These are phyloP conservation scores for Noctua janthe DNA, from an alignment of 2,888 invertebrate genomes.

Conservation along the genomic window DNA sequence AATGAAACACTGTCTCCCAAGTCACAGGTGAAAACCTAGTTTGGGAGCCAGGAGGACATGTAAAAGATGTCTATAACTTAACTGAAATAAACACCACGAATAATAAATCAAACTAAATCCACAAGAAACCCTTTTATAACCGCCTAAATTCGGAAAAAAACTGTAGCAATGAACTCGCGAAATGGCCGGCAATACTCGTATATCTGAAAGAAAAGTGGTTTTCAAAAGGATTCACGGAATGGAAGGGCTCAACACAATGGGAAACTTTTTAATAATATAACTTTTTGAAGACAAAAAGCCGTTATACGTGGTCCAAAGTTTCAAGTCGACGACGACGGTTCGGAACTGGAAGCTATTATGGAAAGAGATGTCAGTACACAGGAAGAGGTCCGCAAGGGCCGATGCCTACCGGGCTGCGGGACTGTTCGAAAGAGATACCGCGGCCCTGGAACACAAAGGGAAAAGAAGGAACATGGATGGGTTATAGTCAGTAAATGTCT, in stretches of 20 bases:
- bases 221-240: constrained; percentile 45
- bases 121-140: constrained; percentile 17
- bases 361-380: no score
- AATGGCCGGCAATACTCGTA: constrained; percentile 47
- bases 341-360: constrained; percentile 18
- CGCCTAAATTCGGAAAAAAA: constrained; percentile 26
- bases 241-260: constrained; percentile 38
- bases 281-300: constrained; percentile 25
- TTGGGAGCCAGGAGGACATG: no score
- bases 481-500: no score
- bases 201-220: constrained; percentile 46
- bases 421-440: no score
- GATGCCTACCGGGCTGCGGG: no score
- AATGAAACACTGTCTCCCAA: no score
- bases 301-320: constrained; percentile 7
- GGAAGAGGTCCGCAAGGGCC: no score
- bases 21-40: no score
- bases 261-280: constrained; percentile 57
- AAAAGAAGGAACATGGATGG: no score
- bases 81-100: constrained; percentile 6
- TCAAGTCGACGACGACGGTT: constrained; percentile 9
- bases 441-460: no score
- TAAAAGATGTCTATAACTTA: neutral
- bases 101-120: constrained; percentile 36
- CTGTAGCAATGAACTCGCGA: constrained; percentile 41